A percentile compares a stretch with the other conserved stretches of the same genome.
These are phyloP conservation scores for Phaethon lepturus DNA, from an alignment of 2,113 vertebrate genomes.

Conservation along the genomic window DNA sequence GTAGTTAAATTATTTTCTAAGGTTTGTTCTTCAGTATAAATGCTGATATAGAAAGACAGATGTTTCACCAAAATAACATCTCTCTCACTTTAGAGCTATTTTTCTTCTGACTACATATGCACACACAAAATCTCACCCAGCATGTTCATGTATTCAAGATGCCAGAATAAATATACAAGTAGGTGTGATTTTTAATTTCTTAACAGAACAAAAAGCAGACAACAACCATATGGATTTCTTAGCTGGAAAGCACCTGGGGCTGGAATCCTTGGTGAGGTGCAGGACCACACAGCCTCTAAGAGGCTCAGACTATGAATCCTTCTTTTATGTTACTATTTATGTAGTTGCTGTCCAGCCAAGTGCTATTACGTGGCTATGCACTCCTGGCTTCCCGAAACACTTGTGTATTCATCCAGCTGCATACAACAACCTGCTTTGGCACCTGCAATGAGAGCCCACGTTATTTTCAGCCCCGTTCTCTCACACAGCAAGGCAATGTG, in stretches of 20 bases:
- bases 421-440: background rate
- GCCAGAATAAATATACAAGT: background rate
- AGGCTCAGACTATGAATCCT: background rate
- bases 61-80: conserved; percentile 1
- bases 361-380: background rate
- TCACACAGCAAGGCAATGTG: background rate
- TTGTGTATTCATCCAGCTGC: background rate
- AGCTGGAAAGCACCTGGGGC: background rate
- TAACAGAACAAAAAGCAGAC: background rate
- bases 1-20: background rate
- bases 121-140: background rate
- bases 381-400: background rate
- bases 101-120: background rate
- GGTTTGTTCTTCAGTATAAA: background rate
- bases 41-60: background rate
- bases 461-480: background rate
- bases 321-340: background rate
- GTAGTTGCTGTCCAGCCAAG: background rate
- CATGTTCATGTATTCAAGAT: background rate
- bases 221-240: background rate
- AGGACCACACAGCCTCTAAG: background rate
- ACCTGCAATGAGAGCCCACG: background rate
- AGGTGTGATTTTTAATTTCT: background rate
- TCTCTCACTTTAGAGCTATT: background rate
- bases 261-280: background rate